Evolutionary conservation across 2,888 invertebrate species (phyloP).

Genomic region (Strigamia crassipes): DNA sequence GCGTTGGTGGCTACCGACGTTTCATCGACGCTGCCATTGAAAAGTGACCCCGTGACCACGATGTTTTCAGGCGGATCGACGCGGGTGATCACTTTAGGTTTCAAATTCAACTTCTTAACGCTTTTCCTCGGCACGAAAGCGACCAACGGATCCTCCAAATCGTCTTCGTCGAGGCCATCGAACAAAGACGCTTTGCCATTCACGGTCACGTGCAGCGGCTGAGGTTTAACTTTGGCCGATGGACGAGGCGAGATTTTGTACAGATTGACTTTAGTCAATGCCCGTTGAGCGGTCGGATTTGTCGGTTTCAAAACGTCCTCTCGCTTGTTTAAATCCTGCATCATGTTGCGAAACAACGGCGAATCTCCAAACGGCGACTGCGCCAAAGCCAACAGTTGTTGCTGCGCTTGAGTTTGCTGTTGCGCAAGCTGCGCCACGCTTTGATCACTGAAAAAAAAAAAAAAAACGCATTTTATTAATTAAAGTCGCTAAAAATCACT

Average conservation of each 20-base stretch:
- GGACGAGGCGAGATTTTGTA: conserved; percentile 67
- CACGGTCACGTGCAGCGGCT: conserved; percentile 60
- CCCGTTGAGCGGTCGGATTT: conserved; percentile 69
- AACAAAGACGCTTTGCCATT: conserved; percentile 68
- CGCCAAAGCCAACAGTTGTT: conserved; percentile 64
- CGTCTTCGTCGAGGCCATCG: conserved; percentile 83
- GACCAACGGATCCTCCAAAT: conserved; percentile 58
- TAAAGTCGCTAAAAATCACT: conserved; percentile 2
- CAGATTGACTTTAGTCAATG: conserved; percentile 59
- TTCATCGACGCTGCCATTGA: not conserved
- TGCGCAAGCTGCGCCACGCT: conserved; percentile 52
- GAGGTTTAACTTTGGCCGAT: conserved; percentile 66
- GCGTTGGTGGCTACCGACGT: not conserved
- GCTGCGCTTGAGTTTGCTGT: conserved; percentile 71
- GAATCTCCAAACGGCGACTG: conserved; percentile 86
- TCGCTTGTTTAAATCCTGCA: conserved; percentile 63
- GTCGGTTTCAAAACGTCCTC: conserved; percentile 70
- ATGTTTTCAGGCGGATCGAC: not conserved
- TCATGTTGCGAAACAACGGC: conserved; percentile 77
- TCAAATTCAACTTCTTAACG: conserved; percentile 75
- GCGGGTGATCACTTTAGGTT: conserved; percentile 61
- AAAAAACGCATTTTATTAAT: not conserved
- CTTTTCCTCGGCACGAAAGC: conserved; percentile 62
- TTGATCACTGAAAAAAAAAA: conserved; percentile 48
- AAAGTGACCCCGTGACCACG: not conserved